Conservation (phyloP, 2,888 invertebrate species). For the Tuta absoluta region DNA sequence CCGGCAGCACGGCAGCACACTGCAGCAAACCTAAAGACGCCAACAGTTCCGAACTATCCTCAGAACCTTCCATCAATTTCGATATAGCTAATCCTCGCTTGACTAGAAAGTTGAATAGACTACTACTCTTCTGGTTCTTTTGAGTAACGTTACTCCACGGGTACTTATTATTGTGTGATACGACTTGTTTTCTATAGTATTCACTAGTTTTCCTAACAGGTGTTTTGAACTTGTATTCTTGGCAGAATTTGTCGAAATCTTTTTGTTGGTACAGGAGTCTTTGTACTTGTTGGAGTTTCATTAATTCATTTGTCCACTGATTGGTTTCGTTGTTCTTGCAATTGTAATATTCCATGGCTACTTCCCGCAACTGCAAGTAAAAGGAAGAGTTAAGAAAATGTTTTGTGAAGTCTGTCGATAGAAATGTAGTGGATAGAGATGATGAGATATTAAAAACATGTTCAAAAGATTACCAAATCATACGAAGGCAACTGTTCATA, state of each 20-base stretch:
- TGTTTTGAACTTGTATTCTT: conserved; percentile 60
- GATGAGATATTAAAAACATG: too few relatives aligned
- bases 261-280: conserved; percentile 68
- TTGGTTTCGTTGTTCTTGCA: conserved; percentile 80
- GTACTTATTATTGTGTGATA: conserved; percentile 68
- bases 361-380: conserved; percentile 83
- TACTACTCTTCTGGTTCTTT: conserved; percentile 55
- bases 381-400: neutral
- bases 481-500: conserved; percentile 84
- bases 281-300: conserved; percentile 68
- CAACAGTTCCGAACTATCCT: conserved; percentile 52
- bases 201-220: conserved; percentile 46
- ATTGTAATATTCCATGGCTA: conserved; percentile 87
- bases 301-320: conserved; percentile 71
- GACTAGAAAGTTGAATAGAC: conserved; percentile 58
- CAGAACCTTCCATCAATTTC: conserved; percentile 50
- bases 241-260: conserved; percentile 62
- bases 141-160: conserved; percentile 69
- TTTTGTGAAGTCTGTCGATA: neutral
- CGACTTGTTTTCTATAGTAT: conserved; percentile 54
- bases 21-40: conserved; percentile 57
- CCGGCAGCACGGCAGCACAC: conserved; percentile 55
- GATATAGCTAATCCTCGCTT: conserved; percentile 61
- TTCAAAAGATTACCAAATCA: conserved; percentile 81
- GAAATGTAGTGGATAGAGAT: too few relatives aligned